Evolutionary conservation across 2,113 vertebrate species (phyloP).

Genomic region (Ophthalmolycus amberensis): DNA sequence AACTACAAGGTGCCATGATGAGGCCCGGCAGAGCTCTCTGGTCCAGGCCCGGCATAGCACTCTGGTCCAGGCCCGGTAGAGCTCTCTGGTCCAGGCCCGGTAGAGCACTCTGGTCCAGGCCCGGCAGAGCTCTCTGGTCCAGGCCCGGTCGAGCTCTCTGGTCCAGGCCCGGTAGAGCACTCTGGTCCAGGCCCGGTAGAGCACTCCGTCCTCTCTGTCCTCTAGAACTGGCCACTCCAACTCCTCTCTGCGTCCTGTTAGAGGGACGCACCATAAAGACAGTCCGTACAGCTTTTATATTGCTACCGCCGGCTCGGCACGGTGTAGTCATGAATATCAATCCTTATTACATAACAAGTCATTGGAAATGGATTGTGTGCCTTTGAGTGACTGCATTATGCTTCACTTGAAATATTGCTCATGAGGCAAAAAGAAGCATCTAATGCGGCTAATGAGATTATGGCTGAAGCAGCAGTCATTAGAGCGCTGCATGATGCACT

Average conservation of each 20-base stretch:
- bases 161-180: neutral
- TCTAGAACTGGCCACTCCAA: slow-evolving; percentile 51
- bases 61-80: no score
- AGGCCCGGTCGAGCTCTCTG: no score
- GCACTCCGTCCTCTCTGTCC: slow-evolving; percentile 26
- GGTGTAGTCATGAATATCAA: slow-evolving; percentile 45
- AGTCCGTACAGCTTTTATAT: slow-evolving; percentile 28
- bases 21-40: no score
- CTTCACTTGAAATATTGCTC: slow-evolving; percentile 22
- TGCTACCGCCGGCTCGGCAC: slow-evolving; percentile 6
- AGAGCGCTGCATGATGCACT: slow-evolving; percentile 7
- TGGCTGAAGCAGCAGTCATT: slow-evolving; percentile 1
- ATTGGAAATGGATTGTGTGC: slow-evolving; percentile 34
- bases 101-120: no score
- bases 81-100: no score
- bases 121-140: no score
- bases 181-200: slow-evolving; percentile 34
- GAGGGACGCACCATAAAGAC: slow-evolving; percentile 49
- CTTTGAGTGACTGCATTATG: slow-evolving; percentile 41
- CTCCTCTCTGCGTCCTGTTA: slow-evolving; percentile 53
- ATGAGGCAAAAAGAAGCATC: slow-evolving; percentile 17
- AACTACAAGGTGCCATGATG: no score
- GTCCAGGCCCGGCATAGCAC: no score
- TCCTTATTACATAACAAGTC: slow-evolving; percentile 43
- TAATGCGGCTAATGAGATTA: slow-evolving; percentile 31